phyloP scores from a whole-genome alignment of 2,113 vertebrate species.

The Isurus oxyrinchus region DNA sequence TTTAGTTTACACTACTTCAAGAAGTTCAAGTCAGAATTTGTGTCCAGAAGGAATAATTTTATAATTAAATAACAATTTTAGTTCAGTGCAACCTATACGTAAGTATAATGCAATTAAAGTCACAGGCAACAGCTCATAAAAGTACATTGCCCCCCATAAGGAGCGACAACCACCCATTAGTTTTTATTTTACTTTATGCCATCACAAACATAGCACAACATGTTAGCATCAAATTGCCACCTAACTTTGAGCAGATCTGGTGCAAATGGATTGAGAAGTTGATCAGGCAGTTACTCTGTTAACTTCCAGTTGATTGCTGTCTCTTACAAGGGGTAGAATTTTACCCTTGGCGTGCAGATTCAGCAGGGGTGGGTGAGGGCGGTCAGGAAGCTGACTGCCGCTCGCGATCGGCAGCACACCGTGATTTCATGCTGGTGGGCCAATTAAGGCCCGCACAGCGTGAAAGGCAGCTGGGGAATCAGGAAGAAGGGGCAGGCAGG shows the following conservation, averaged over 20 bases:
- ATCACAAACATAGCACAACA: not conserved
- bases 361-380: too few species aligned
- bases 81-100: not conserved
- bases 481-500: too few species aligned
- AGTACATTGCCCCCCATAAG: not conserved
- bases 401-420: too few species aligned
- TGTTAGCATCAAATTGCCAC: not conserved
- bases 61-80: slow-evolving; percentile 11
- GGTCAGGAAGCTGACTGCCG: too few species aligned
- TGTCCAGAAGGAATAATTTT: not conserved
- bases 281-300: not conserved
- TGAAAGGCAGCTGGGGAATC: too few species aligned
- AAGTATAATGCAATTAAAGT: not conserved
- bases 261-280: not conserved
- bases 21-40: not conserved
- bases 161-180: not conserved
- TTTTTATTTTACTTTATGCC: not conserved
- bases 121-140: not conserved
- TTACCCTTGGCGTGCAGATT: too few species aligned
- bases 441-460: too few species aligned
- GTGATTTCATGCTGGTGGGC: too few species aligned
- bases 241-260: not conserved
- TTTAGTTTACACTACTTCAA: not conserved
- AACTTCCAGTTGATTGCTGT: not conserved
- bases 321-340: not conserved